Evolutionary conservation across 2,888 invertebrate species (phyloP).

Genomic region (Drosophila dives): DNA sequence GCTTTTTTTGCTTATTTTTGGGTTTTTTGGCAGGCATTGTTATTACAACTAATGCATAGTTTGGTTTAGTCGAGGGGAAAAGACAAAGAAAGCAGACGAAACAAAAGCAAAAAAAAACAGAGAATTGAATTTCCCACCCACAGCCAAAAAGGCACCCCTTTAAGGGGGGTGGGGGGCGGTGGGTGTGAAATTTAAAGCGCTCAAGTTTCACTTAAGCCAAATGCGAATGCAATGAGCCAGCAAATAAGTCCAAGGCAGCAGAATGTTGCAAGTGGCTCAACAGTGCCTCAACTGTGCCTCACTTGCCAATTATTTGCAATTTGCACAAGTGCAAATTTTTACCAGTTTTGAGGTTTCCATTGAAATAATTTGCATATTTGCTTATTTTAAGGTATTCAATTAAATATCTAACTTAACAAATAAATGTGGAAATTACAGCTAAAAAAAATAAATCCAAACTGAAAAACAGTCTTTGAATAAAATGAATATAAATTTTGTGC

Average conservation of each 20-base stretch:
- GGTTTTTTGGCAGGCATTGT: slow-evolving; percentile 45
- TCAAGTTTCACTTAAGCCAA: slow-evolving; percentile 69
- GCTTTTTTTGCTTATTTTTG: not conserved
- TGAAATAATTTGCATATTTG: not conserved
- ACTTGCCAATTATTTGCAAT: slow-evolving; percentile 10
- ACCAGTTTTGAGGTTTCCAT: not conserved
- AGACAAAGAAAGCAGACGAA: not conserved
- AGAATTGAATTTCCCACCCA: not conserved
- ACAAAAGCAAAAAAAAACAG: not conserved
- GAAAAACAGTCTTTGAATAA: not conserved
- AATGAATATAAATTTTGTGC: not conserved
- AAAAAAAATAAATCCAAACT: not conserved
- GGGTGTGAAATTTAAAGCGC: slow-evolving; percentile 63
- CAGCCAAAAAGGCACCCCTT: not conserved
- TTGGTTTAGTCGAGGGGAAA: slow-evolving; percentile 36
- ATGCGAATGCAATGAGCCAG: slow-evolving; percentile 75
- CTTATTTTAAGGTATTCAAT: not conserved
- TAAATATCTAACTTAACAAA: not conserved
- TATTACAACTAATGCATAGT: slow-evolving; percentile 70
- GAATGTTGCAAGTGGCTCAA: slow-evolving; percentile 28
- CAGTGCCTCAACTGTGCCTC: slow-evolving; percentile 2
- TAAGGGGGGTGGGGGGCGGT: not conserved
- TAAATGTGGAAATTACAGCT: not conserved
- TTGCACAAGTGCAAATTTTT: not conserved
- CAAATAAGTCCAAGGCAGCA: slow-evolving; percentile 59